Base-by-base conservation (phyloP, 2,797 vertebrate genomes). In the Periophthalmus magnuspinnatus region DNA sequence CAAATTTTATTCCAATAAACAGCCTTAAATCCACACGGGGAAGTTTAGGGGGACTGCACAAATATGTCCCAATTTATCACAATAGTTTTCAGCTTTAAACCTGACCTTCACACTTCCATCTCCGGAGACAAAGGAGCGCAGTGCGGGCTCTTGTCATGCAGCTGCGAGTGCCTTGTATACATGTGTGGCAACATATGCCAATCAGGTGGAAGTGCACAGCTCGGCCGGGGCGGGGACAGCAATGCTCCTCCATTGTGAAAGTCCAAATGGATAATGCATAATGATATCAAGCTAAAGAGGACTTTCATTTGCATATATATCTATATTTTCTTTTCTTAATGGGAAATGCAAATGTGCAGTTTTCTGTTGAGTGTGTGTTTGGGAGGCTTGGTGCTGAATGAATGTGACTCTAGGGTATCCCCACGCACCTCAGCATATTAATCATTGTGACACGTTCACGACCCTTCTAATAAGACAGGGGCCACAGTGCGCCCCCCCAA, bases 381-480 rank as follows among this genome's bases (percentile, higher is more conserved):
- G 88, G 85, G 87, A 94, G 85, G 85, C 86, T 83, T 86, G 77
- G 72, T 64, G 84, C 83, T 93, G 92, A 92, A 94, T 94, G 89
- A 93, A 94, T 95, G 93, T 93, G 92, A 92, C 93, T 95, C 92
- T 88, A 86, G 94, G 93, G 92, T 93, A 93, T 94, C 91, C 93
- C 91, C 82, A 81, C 88, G 92, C 92, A 94, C 93, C 93, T 94
- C 92, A 69, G 93, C 93, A 94, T 93, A 95, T 95, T 94, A 95
- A 95, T 95, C 93, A 95, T 95, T 87, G 90, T 95, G 94, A 94
- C 94, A 94, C 89, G 91, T 94, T 95, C 93, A 95, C 93, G 92
- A 94, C 94, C 93, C 93, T 92, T 94, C 93, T 95, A 95, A 95
- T 94, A 94, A 94, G 94, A 93, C 94, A 93, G 93, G 91, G 94